Percentiles rank a stretch among this genome's conserved stretches.
phyloP scores from a whole-genome alignment of 2,888 invertebrate genomes.

The Dichetophora obliterata region DNA sequence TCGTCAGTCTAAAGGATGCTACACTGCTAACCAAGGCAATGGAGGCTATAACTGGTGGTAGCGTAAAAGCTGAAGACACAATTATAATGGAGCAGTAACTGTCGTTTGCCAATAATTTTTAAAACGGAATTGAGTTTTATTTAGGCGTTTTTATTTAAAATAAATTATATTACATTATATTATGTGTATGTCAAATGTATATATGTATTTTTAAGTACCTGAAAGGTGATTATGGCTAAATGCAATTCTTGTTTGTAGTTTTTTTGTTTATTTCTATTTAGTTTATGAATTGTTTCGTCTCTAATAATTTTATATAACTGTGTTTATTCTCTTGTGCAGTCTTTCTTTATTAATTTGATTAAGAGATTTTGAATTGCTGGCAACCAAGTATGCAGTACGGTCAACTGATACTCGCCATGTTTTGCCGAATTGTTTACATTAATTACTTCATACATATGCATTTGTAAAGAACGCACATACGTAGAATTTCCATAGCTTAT shows the following conservation, averaged over 20 bases:
- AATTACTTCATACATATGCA: background rate
- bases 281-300: slow-evolving; percentile 35
- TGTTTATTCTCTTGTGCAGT: slow-evolving; percentile 33
- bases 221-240: slow-evolving; percentile 49
- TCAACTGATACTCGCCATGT: background rate
- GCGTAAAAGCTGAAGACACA: slow-evolving; percentile 81
- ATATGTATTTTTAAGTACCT: slow-evolving; percentile 51
- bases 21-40: slow-evolving; percentile 85
- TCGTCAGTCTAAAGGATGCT: slow-evolving; percentile 87
- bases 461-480: slow-evolving; percentile 18
- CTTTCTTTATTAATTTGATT: background rate
- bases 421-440: background rate
- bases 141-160: background rate
- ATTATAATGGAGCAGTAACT: slow-evolving; percentile 68
- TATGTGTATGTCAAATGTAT: slow-evolving; percentile 39
- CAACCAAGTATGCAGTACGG: background rate
- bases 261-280: slow-evolving; percentile 8
- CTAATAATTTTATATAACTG: slow-evolving; percentile 25
- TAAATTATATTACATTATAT: slow-evolving; percentile 29
- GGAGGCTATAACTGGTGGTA: slow-evolving; percentile 75
- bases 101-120: slow-evolving; percentile 15
- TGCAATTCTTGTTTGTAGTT: slow-evolving; percentile 5
- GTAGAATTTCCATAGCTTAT: background rate
- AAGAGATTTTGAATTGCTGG: background rate
- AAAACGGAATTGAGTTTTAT: slow-evolving; percentile 4